Percentiles rank a stretch among this genome's conserved stretches.
Evolutionary conservation across 2,888 invertebrate genomes (phyloP).

Genomic region (Conus canariensis): DNA sequence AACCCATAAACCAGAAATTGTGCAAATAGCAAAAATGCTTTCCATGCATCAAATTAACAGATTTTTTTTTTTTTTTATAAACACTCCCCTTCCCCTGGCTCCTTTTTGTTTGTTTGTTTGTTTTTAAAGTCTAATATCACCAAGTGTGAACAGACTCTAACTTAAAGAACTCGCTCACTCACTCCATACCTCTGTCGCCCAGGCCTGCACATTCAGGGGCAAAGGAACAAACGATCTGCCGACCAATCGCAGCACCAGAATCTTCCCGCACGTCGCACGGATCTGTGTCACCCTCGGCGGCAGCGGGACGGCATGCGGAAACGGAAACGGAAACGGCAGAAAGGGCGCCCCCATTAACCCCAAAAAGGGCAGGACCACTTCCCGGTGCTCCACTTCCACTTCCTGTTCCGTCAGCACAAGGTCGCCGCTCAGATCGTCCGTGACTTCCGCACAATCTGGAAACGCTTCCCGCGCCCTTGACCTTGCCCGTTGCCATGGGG

Average conservation of each 20-base stretch:
- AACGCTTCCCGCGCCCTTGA: constrained; percentile 24
- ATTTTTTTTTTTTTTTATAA: too few relatives aligned
- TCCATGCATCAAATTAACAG: too few relatives aligned
- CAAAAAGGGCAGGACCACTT: background rate
- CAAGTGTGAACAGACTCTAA: too few relatives aligned
- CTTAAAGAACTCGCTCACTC: too few relatives aligned
- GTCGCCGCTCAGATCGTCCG: background rate
- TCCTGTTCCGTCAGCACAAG: background rate
- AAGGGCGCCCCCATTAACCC: background rate
- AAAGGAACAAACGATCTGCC: background rate
- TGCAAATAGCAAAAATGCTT: too few relatives aligned
- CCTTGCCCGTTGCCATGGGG: constrained; percentile 7
- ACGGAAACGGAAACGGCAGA: background rate
- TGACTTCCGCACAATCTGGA: background rate
- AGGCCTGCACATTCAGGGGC: background rate
- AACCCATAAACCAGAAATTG: too few relatives aligned
- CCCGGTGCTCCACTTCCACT: background rate
- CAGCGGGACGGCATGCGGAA: background rate
- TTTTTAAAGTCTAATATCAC: too few relatives aligned
- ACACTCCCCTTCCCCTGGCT: too few relatives aligned
- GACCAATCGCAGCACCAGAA: background rate
- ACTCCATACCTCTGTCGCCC: background rate
- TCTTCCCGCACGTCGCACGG: background rate
- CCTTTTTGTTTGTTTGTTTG: too few relatives aligned
- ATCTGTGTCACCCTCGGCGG: background rate